These are phyloP conservation scores for Centropristis striata DNA, from an alignment of 2,113 vertebrate species.

Conservation along the genomic window DNA sequence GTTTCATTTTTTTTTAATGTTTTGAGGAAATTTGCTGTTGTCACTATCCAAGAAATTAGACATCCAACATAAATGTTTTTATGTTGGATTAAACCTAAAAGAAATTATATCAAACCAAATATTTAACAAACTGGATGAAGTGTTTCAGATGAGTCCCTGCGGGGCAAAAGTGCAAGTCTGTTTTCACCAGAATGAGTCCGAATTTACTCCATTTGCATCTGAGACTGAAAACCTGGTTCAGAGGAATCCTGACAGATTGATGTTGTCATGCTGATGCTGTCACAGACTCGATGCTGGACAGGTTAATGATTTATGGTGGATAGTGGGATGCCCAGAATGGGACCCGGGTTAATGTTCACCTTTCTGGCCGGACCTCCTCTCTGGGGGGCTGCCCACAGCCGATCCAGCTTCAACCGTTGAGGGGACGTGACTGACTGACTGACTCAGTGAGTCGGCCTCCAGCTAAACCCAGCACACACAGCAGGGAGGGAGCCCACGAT, in stretches of 20 bases:
- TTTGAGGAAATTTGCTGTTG: background rate
- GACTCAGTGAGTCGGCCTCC: constrained; percentile 71
- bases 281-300: constrained; percentile 60
- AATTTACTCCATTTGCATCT: constrained; percentile 56
- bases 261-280: constrained; percentile 80
- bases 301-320: constrained; percentile 85
- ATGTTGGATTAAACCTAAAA: constrained; percentile 11
- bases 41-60: background rate
- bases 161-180: background rate
- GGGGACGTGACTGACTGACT: constrained; percentile 51
- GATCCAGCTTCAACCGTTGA: constrained; percentile 32
- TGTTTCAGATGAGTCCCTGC: constrained; percentile 5
- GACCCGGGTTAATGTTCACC: constrained; percentile 86
- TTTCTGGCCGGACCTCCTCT: constrained; percentile 64
- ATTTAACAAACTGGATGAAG: background rate
- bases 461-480: constrained; percentile 76
- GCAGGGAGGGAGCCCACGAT: constrained; percentile 69
- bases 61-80: too few relatives aligned
- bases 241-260: constrained; percentile 79
- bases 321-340: constrained; percentile 77
- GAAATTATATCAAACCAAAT: background rate
- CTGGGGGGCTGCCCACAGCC: constrained; percentile 63
- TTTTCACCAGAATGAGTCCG: constrained; percentile 19
- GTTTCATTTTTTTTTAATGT: background rate
- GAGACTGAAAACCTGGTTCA: constrained; percentile 47